Percentiles rank a stretch among this genome's conserved stretches.
Evolutionary conservation across 2,797 vertebrate species (phyloP).

Genomic region (Enteromius argenteus): DNA sequence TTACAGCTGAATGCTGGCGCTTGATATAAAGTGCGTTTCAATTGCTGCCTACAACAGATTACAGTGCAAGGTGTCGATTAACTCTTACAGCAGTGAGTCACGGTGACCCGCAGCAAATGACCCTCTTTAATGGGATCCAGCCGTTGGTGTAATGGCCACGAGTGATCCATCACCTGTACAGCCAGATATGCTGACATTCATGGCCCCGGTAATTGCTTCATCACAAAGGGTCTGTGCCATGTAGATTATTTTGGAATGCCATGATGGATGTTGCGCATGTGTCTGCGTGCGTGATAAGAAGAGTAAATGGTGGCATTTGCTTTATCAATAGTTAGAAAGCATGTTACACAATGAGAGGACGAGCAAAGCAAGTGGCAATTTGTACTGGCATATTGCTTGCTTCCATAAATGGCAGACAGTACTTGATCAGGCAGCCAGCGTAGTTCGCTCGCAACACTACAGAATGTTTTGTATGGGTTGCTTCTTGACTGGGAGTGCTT

Average conservation of each 20-base stretch:
- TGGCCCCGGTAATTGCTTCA: conserved; percentile 53
- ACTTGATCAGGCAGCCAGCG: neutral
- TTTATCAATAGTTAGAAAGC: conserved; percentile 45
- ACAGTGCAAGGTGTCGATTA: conserved; percentile 42
- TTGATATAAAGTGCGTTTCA: conserved; percentile 26
- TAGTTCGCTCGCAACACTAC: neutral
- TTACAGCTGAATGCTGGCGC: neutral
- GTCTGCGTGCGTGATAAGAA: conserved; percentile 30
- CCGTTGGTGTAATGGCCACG: conserved; percentile 56
- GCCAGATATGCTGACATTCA: conserved; percentile 46
- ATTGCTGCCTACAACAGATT: conserved; percentile 21
- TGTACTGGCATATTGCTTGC: conserved; percentile 32
- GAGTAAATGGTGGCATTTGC: conserved; percentile 34
- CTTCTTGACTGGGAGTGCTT: conserved; percentile 19
- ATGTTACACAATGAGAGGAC: conserved; percentile 29
- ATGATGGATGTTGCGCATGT: conserved; percentile 50
- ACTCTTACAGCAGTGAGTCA: conserved; percentile 54
- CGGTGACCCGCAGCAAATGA: conserved; percentile 37
- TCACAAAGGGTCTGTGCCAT: conserved; percentile 42
- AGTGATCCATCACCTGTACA: conserved; percentile 59
- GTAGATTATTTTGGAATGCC: conserved; percentile 50
- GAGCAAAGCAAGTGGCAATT: conserved; percentile 26
- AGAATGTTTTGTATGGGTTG: neutral
- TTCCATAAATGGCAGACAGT: conserved; percentile 22
- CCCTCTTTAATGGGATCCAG: conserved; percentile 50